Conservation (phyloP, 2,113 vertebrate genomes). For the Geococcyx californianus region DNA sequence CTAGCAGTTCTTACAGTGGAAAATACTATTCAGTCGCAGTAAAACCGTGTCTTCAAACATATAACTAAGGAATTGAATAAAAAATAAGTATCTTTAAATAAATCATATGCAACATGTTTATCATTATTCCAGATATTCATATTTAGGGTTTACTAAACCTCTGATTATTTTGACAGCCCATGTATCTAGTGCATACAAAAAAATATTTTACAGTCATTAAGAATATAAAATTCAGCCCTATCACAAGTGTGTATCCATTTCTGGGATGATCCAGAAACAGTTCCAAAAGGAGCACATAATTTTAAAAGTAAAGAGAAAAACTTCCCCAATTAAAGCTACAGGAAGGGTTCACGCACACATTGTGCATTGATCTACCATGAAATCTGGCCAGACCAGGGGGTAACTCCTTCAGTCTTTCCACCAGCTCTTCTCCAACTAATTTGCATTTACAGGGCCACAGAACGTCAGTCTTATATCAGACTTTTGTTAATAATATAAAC, state of each 20-base stretch:
- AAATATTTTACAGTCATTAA: neutral
- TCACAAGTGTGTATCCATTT: neutral
- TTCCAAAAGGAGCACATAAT: neutral
- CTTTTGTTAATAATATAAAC: neutral
- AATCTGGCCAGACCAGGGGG: neutral
- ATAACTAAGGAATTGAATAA: neutral
- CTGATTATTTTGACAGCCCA: neutral
- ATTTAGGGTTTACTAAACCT: neutral
- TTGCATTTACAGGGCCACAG: neutral
- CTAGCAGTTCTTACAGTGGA: neutral
- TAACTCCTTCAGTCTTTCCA: neutral
- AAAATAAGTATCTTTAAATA: neutral
- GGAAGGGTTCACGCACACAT: neutral
- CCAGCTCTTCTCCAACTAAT: neutral
- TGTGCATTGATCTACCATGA: neutral
- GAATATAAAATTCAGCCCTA: neutral
- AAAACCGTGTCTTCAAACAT: neutral
- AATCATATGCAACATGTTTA: neutral
- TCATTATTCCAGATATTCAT: neutral
- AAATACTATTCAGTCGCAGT: neutral
- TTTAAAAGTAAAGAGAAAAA: neutral
- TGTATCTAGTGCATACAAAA: neutral
- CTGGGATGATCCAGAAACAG: neutral
- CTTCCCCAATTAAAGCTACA: neutral
- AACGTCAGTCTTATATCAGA: rapidly evolving